Conservation (phyloP, 1,140 invertebrate genomes). For the Philopotamus ludificatus region DNA sequence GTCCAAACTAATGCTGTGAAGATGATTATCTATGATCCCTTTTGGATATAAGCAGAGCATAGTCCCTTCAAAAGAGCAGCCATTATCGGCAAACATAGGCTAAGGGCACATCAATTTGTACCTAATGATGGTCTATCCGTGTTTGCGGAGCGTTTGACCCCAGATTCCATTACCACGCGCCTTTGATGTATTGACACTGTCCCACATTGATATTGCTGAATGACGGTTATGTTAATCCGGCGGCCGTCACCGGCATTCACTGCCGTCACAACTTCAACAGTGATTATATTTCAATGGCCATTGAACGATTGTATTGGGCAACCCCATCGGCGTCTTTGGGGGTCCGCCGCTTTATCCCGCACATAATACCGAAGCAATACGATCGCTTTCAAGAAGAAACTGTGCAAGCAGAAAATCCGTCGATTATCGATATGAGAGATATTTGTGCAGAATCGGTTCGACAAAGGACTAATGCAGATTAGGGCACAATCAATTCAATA, state of each 20-base stretch:
- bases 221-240: neutral
- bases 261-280: conserved; percentile 3
- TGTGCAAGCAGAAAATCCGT: too few species aligned
- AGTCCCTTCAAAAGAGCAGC: too few species aligned
- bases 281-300: conserved; percentile 9
- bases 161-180: neutral
- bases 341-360: too few species aligned
- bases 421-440: too few species aligned
- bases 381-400: too few species aligned
- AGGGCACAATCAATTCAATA: too few species aligned
- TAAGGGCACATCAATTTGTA: neutral
- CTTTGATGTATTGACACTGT: neutral
- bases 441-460: too few species aligned
- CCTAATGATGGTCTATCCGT: neutral
- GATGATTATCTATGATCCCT: too few species aligned
- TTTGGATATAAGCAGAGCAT: too few species aligned
- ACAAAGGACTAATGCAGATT: too few species aligned
- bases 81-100: neutral
- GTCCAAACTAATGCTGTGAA: too few species aligned
- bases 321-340: neutral
- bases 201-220: neutral
- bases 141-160: neutral
- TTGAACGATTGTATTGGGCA: conserved; percentile 1
- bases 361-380: neutral
- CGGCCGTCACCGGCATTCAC: conserved; percentile 1